Conservation (phyloP, 2,888 invertebrate genomes). For the Seira musarum region DNA sequence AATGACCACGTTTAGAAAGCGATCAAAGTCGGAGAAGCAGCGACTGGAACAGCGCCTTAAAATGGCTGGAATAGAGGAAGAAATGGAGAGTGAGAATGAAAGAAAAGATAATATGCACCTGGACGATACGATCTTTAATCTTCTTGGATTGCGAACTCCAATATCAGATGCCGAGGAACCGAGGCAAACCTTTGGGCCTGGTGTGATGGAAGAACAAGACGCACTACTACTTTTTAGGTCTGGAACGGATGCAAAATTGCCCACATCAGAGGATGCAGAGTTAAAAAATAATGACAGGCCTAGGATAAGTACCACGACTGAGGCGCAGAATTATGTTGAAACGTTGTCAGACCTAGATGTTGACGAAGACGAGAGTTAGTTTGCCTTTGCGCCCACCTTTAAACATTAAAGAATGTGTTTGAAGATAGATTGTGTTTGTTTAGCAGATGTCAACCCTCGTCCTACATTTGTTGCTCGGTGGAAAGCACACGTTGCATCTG, state of each 20-base stretch:
- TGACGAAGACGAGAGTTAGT: neutral
- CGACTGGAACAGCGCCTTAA: constrained; percentile 15
- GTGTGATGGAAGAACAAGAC: neutral
- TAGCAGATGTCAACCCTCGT: neutral
- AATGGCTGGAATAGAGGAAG: no score
- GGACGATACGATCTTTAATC: constrained; percentile 57
- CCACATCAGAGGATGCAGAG: neutral
- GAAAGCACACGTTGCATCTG: neutral
- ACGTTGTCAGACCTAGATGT: neutral
- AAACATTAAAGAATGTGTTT: neutral
- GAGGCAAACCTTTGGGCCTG: neutral
- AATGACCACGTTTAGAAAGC: constrained; percentile 59
- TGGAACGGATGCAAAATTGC: no score
- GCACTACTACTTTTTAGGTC: no score
- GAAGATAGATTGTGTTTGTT: neutral
- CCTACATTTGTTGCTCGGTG: constrained; percentile 33
- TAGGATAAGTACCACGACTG: neutral
- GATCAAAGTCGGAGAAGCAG: constrained; percentile 66
- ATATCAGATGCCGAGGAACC: neutral
- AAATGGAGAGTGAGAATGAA: neutral
- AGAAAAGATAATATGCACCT: constrained; percentile 41
- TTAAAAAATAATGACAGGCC: neutral
- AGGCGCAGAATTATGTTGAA: neutral
- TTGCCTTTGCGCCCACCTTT: neutral
- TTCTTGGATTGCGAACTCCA: neutral